These are phyloP conservation scores for Suricata suricatta DNA, from an alignment of 2,113 vertebrate genomes.

Conservation along the genomic window DNA sequence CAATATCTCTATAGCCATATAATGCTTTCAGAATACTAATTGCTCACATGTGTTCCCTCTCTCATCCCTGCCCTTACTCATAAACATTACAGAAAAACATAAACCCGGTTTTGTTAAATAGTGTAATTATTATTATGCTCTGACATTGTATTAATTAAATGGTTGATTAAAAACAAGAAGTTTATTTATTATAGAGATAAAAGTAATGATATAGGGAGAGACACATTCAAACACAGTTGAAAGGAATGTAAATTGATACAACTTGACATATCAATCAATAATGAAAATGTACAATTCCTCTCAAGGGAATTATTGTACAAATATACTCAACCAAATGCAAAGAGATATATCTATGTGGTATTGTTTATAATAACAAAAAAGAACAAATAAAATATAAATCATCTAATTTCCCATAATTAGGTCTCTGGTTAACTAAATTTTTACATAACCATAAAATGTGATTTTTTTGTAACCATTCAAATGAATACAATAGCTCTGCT, in stretches of 20 bases:
- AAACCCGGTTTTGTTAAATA: conserved; percentile 54
- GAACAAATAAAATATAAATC: conserved; percentile 14
- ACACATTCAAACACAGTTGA: not conserved
- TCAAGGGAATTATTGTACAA: not conserved
- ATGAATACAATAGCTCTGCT: conserved; percentile 67
- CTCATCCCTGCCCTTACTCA: not conserved
- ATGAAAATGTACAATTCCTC: not conserved
- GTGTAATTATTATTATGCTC: conserved; percentile 5
- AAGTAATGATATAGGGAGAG: conserved; percentile 7
- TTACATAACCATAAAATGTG: not conserved
- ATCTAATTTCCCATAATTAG: not conserved
- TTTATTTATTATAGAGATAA: not conserved
- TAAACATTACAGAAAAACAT: not conserved
- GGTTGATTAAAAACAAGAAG: not conserved
- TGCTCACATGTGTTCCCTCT: not conserved
- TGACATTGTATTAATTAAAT: not conserved
- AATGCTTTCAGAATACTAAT: not conserved
- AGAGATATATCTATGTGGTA: not conserved
- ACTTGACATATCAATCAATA: not conserved
- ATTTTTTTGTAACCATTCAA: conserved; percentile 18
- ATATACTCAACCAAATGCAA: not conserved
- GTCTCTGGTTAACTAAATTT: conserved; percentile 29
- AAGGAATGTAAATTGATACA: conserved; percentile 3
- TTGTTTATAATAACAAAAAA: conserved; percentile 30
- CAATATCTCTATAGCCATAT: not conserved